A percentile compares a stretch with the other conserved stretches of the same genome.
Conservation (phyloP, 2,113 vertebrate species). For the Isichthys henryi region DNA sequence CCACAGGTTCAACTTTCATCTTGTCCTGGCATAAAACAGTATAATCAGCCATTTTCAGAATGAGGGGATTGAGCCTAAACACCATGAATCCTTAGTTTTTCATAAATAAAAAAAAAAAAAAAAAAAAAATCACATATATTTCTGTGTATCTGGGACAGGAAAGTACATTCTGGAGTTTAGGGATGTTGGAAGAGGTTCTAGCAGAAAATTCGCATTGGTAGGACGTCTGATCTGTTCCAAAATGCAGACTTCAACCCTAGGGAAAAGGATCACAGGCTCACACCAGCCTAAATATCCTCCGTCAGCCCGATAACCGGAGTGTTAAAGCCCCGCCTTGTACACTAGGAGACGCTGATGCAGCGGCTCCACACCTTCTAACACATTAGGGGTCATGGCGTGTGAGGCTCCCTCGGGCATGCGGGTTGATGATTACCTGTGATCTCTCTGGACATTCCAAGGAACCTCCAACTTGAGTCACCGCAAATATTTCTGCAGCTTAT, state of each 20-base stretch:
- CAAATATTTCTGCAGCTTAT: conserved; percentile 17
- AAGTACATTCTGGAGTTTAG: neutral
- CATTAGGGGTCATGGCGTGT: neutral
- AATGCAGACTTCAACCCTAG: neutral
- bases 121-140: neutral
- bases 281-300: neutral
- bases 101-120: neutral
- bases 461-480: conserved; percentile 12
- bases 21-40: neutral
- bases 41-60: neutral
- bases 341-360: neutral
- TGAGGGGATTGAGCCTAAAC: neutral
- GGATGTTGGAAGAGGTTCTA: neutral
- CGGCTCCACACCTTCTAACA: neutral
- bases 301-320: neutral
- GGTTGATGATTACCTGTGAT: conserved; percentile 33
- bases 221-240: neutral
- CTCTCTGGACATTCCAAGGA: neutral
- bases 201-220: neutral
- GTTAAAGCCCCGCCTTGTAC: neutral
- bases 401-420: conserved; percentile 4
- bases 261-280: neutral
- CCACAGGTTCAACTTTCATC: neutral
- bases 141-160: neutral
- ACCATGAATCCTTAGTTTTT: neutral